Conservation (phyloP, 2,797 vertebrate species). For the Sebastes umbrosus region DNA sequence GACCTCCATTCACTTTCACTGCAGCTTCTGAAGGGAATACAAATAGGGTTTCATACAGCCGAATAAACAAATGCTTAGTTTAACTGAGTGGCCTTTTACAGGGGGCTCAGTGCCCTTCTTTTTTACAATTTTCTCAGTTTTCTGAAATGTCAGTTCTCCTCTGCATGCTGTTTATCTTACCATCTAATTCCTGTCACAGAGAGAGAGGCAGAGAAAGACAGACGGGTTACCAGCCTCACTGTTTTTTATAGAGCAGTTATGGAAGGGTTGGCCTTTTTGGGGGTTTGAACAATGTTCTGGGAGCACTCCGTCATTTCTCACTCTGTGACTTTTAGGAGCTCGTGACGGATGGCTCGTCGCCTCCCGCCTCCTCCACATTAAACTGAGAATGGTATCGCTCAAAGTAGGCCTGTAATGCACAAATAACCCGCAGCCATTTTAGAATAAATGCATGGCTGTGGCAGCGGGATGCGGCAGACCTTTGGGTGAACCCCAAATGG, state of each 20-base stretch:
- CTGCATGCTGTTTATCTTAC: slow-evolving; percentile 72
- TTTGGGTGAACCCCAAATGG: slow-evolving; percentile 73
- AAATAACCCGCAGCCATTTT: slow-evolving; percentile 79
- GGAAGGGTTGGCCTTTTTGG: slow-evolving; percentile 73
- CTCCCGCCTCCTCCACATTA: slow-evolving; percentile 68
- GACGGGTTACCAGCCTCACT: slow-evolving; percentile 48
- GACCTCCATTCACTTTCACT: slow-evolving; percentile 27
- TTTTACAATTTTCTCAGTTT: slow-evolving; percentile 68
- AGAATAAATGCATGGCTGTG: slow-evolving; percentile 72
- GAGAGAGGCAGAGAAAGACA: slow-evolving; percentile 30
- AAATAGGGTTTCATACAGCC: slow-evolving; percentile 41
- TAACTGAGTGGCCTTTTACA: slow-evolving; percentile 76
- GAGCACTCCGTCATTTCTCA: slow-evolving; percentile 74
- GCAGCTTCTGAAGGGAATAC: slow-evolving; percentile 38
- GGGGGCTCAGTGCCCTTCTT: slow-evolving; percentile 52
- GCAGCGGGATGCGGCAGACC: slow-evolving; percentile 66
- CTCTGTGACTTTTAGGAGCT: slow-evolving; percentile 81
- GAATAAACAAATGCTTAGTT: slow-evolving; percentile 73
- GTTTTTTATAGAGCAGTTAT: slow-evolving; percentile 77
- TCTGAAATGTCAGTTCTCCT: slow-evolving; percentile 76
- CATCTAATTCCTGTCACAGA: slow-evolving; percentile 69
- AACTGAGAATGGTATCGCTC: slow-evolving; percentile 76
- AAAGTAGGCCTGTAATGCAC: slow-evolving; percentile 71
- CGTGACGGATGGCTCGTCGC: slow-evolving; percentile 68
- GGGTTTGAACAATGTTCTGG: slow-evolving; percentile 76